These are phyloP conservation scores for Prunella fulvescens DNA, from an alignment of 2,113 vertebrate species.

Conservation along the genomic window DNA sequence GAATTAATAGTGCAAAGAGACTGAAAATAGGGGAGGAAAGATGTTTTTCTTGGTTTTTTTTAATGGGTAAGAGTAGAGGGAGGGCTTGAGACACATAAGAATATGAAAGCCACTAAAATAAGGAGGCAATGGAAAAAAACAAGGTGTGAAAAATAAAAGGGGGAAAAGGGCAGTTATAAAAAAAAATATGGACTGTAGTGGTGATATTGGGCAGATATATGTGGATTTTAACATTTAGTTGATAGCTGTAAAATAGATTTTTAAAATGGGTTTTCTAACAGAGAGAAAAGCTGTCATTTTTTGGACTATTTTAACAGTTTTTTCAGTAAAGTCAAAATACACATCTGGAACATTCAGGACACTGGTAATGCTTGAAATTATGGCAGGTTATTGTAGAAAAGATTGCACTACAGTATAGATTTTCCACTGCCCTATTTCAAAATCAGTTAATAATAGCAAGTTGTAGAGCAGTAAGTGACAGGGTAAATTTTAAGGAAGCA, in stretches of 20 bases:
- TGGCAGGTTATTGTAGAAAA: background rate
- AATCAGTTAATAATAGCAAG: background rate
- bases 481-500: background rate
- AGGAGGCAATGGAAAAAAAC: background rate
- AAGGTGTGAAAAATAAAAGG: background rate
- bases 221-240: background rate
- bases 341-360: background rate
- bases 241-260: background rate
- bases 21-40: background rate
- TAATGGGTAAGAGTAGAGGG: background rate
- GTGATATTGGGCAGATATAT: background rate
- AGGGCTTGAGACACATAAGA: background rate
- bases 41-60: background rate
- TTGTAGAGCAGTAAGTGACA: background rate
- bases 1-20: background rate
- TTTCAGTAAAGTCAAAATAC: background rate
- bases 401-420: background rate
- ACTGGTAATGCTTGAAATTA: background rate
- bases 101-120: background rate
- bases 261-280: background rate
- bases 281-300: background rate
- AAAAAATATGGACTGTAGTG: background rate
- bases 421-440: background rate
- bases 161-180: background rate
- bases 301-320: background rate